Evolutionary conservation across 2,888 invertebrate species (phyloP).

Genomic region (Caenorhabditis afra): DNA sequence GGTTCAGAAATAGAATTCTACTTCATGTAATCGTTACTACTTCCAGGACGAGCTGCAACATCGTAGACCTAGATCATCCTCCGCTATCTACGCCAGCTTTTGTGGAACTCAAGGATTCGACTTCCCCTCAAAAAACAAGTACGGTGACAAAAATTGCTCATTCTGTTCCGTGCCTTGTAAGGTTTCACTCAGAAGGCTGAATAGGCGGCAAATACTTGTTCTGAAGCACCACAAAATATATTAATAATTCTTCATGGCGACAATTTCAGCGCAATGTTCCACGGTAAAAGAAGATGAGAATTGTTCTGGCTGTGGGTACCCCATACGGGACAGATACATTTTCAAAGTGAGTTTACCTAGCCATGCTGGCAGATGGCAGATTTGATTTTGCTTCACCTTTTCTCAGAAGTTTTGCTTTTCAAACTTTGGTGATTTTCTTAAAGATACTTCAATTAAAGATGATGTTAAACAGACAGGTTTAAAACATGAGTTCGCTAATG

Average conservation of each 20-base stretch:
- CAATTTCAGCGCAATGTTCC: constrained; percentile 26
- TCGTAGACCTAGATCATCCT: constrained; percentile 25
- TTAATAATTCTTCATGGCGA: constrained; percentile 19
- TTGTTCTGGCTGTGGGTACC: constrained; percentile 73
- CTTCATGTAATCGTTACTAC: not conserved
- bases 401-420: not conserved
- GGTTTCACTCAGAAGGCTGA: constrained; percentile 19
- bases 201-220: constrained; percentile 10
- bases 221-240: constrained; percentile 30
- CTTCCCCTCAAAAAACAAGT: too few species aligned
- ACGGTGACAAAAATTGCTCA: not conserved
- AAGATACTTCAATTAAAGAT: not conserved
- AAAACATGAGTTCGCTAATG: too few species aligned
- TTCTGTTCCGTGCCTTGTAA: constrained; percentile 5
- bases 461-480: too few species aligned
- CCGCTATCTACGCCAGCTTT: not conserved
- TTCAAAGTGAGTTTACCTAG: constrained; percentile 59
- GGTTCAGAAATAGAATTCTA: too few species aligned
- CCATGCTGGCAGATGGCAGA: not conserved
- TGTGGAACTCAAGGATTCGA: too few species aligned
- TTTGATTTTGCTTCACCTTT: not conserved
- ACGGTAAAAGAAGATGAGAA: constrained; percentile 27
- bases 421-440: constrained; percentile 1
- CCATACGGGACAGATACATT: constrained; percentile 72
- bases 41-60: constrained; percentile 13